Percentiles rank a stretch among this genome's conserved stretches.
Evolutionary conservation across 1,140 invertebrate species (phyloP).

Genomic region (Proctacanthus coquilletti): DNA sequence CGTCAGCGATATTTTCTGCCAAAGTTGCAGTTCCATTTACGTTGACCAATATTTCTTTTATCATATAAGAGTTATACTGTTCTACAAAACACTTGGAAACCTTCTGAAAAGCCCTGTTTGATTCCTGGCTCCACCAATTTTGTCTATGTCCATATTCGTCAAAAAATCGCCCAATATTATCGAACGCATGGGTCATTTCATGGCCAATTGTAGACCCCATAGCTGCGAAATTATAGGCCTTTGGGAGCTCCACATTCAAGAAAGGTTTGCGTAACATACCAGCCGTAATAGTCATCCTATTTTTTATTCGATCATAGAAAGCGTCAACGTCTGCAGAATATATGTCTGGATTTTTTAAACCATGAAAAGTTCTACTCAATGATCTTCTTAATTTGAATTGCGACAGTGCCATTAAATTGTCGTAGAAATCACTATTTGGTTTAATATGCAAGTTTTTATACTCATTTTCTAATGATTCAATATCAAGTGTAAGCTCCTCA

Average conservation of each 20-base stretch:
- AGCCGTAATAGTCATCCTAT: no score
- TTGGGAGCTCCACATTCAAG: conserved; percentile 16
- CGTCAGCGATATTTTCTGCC: conserved; percentile 83
- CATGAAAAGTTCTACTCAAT: no score
- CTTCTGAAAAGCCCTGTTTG: conserved; percentile 44
- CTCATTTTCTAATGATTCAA: no score
- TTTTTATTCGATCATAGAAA: no score
- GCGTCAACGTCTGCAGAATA: no score
- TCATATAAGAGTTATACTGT: conserved; percentile 46
- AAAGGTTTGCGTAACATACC: no score
- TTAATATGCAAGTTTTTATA: no score
- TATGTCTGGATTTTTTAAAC: no score
- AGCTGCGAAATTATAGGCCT: conserved; percentile 37
- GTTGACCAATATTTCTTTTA: conserved; percentile 30
- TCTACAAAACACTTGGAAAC: conserved; percentile 74
- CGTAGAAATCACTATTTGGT: no score
- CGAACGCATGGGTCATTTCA: conserved; percentile 53
- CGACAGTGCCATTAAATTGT: no score
- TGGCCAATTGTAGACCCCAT: conserved; percentile 53
- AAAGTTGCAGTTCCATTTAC: conserved; percentile 63
- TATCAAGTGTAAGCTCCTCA: no score
- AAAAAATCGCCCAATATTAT: conserved; percentile 56
- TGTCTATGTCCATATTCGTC: conserved; percentile 54
- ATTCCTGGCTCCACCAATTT: conserved; percentile 72
- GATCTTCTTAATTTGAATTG: no score